phyloP scores from a whole-genome alignment of 2,888 invertebrate species.

The Temnothorax ravouxi region DNA sequence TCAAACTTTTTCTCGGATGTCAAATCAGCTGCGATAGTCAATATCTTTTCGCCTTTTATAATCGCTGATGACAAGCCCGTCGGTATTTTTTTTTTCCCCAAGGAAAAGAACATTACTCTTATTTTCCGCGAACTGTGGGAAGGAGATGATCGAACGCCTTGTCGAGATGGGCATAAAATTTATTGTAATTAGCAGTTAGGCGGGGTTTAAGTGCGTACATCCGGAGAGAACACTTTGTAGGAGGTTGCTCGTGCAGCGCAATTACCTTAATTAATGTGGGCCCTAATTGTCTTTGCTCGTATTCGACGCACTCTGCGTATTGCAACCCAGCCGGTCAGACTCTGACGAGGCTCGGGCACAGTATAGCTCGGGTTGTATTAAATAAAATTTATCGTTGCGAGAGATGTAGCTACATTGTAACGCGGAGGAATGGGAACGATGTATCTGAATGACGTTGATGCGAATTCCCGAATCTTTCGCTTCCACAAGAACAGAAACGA shows the following conservation, averaged over 20 bases:
- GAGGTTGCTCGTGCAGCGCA: slow-evolving; percentile 74
- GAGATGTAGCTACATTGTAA: not conserved
- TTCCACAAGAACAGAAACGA: not conserved
- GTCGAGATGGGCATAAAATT: slow-evolving; percentile 66
- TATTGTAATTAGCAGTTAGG: slow-evolving; percentile 75
- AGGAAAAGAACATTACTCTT: not conserved
- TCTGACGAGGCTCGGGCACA: not conserved
- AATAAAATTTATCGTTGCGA: slow-evolving; percentile 17
- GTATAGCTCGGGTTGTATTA: slow-evolving; percentile 4
- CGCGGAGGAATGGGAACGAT: slow-evolving; percentile 2
- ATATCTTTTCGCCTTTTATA: not conserved
- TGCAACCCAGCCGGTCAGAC: not conserved
- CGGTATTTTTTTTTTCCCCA: not conserved
- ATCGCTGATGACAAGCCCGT: not conserved
- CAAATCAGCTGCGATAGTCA: not conserved
- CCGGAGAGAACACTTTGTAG: slow-evolving; percentile 79
- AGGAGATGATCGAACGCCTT: slow-evolving; percentile 20
- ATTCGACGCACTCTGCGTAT: slow-evolving; percentile 54
- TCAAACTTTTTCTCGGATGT: not conserved
- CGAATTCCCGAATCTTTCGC: not conserved
- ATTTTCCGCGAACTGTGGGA: slow-evolving; percentile 1
- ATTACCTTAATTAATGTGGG: slow-evolving; percentile 83
- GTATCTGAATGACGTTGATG: not conserved
- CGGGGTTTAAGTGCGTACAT: slow-evolving; percentile 81
- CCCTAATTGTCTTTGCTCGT: slow-evolving; percentile 75